Evolutionary conservation across 2,888 invertebrate genomes (phyloP).

Genomic region (Mamestra brassicae): DNA sequence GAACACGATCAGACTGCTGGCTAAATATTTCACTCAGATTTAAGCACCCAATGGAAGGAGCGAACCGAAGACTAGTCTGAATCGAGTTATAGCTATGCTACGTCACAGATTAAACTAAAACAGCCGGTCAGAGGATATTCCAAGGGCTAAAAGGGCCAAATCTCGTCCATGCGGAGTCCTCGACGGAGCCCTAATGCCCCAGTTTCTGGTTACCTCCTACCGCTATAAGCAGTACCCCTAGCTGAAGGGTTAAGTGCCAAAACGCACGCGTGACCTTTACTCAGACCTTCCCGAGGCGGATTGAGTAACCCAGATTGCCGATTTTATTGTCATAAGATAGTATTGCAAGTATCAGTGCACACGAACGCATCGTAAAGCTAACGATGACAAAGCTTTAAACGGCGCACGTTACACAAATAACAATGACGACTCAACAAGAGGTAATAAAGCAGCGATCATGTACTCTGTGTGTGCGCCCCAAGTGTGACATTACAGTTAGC

Average conservation of each 20-base stretch:
- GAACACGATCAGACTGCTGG: neutral
- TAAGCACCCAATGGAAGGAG: slow-evolving; percentile 74
- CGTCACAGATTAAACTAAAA: slow-evolving; percentile 94
- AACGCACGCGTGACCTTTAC: slow-evolving; percentile 88
- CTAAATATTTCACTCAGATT: slow-evolving; percentile 76
- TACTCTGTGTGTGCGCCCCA: slow-evolving; percentile 93
- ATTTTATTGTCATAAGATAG: slow-evolving; percentile 34
- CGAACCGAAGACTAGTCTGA: slow-evolving; percentile 95
- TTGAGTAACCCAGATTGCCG: slow-evolving; percentile 77
- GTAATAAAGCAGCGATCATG: slow-evolving; percentile 67
- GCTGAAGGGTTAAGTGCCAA: slow-evolving; percentile 89
- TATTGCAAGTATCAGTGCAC: slow-evolving; percentile 24
- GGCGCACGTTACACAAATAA: slow-evolving; percentile 23
- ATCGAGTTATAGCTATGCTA: slow-evolving; percentile 92
- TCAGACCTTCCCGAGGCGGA: slow-evolving; percentile 95
- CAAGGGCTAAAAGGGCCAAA: slow-evolving; percentile 88
- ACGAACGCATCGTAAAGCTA: slow-evolving; percentile 28
- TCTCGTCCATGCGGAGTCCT: slow-evolving; percentile 89
- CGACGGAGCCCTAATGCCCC: slow-evolving; percentile 82
- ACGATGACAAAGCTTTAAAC: slow-evolving; percentile 14
- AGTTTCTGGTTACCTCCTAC: slow-evolving; percentile 93
- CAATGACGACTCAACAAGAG: slow-evolving; percentile 29
- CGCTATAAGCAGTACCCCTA: slow-evolving; percentile 91
- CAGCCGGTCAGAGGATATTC: slow-evolving; percentile 92
- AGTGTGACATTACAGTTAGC: slow-evolving; percentile 94